Conservation (phyloP, 2,888 invertebrate genomes). For the Rhyacophila evoluta region DNA sequence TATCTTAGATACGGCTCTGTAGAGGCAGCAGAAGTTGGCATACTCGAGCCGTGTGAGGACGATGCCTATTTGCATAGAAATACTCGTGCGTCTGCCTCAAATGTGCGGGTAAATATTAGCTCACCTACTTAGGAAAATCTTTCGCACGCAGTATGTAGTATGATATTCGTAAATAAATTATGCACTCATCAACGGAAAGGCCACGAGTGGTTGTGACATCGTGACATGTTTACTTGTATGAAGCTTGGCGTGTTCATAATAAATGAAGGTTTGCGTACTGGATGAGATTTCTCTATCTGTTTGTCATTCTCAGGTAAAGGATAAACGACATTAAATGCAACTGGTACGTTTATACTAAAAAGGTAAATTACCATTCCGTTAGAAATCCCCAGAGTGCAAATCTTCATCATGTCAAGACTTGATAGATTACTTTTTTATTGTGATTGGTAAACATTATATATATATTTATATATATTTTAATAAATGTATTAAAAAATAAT, state of each 20-base stretch:
- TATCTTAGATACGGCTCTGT: slow-evolving; percentile 1
- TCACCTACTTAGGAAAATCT: slow-evolving; percentile 50
- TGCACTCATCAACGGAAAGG: slow-evolving; percentile 51
- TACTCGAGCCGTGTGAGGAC: not conserved
- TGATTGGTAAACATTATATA: no score
- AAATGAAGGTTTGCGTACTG: not conserved
- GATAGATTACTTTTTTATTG: no score
- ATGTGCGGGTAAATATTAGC: slow-evolving; percentile 53
- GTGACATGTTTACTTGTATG: slow-evolving; percentile 40
- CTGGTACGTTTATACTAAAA: not conserved
- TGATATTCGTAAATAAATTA: slow-evolving; percentile 48
- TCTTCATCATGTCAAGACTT: no score
- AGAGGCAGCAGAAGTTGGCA: not conserved
- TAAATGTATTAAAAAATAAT: no score
- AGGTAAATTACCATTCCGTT: no score
- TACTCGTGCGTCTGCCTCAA: slow-evolving; percentile 43
- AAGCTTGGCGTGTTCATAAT: slow-evolving; percentile 3
- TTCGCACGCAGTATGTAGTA: slow-evolving; percentile 48
- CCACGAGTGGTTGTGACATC: slow-evolving; percentile 45
- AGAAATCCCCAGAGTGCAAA: no score
- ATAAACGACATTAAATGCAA: not conserved
- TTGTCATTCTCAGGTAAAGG: not conserved
- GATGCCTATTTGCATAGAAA: slow-evolving; percentile 49
- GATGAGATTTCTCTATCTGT: slow-evolving; percentile 3
- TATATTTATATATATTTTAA: no score